Conservation (phyloP, 2,113 vertebrate genomes). For the Rafetus swinhoei region DNA sequence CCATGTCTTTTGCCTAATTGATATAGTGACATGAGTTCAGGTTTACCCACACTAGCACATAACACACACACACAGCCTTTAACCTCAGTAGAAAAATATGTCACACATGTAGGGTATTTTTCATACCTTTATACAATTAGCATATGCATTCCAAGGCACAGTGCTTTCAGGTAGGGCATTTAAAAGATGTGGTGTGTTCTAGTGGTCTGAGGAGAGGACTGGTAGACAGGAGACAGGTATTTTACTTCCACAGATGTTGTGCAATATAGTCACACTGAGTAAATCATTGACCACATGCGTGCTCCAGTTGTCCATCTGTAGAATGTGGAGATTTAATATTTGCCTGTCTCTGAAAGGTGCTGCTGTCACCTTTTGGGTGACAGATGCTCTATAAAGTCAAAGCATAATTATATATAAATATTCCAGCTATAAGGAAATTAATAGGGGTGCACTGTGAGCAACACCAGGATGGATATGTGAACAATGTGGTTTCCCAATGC, state of each 20-base stretch:
- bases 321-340: background rate
- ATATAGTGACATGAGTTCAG: background rate
- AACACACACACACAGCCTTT: background rate
- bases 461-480: background rate
- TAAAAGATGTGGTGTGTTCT: background rate
- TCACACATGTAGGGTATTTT: background rate
- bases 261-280: fast-evolving
- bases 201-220: background rate
- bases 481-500: background rate
- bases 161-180: background rate
- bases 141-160: background rate
- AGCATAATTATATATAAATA: background rate
- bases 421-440: background rate
- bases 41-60: background rate
- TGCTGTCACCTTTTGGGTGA: background rate
- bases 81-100: background rate
- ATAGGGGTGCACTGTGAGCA: fast-evolving
- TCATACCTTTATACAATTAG: background rate
- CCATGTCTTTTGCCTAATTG: background rate
- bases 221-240: background rate
- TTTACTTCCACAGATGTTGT: background rate
- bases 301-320: background rate
- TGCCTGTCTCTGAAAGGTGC: background rate
- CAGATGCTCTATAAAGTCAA: background rate
- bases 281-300: background rate